These are phyloP conservation scores for Microchrysa polita DNA, from an alignment of 2,888 invertebrate species.

Conservation along the genomic window DNA sequence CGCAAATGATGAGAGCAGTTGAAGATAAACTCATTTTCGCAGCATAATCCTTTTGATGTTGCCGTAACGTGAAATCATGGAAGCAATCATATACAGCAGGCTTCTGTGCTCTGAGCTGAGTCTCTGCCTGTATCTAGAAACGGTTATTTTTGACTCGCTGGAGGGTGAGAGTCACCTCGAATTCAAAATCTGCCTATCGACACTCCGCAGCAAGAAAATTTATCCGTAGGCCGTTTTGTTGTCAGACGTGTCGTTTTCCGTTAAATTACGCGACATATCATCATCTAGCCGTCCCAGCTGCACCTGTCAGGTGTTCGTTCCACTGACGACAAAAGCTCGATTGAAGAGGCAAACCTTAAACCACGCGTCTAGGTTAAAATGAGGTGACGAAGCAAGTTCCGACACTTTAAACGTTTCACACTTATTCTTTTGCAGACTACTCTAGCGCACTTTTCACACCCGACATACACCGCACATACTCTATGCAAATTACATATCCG, in stretches of 20 bases:
- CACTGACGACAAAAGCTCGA: too few species aligned
- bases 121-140: background rate
- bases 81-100: conserved; percentile 33
- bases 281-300: background rate
- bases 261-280: background rate
- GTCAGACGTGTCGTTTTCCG: background rate
- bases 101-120: conserved; percentile 1
- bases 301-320: conserved; percentile 1
- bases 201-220: background rate
- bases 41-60: conserved; percentile 59
- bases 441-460: conserved; percentile 17
- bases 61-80: conserved; percentile 45
- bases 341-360: too few species aligned
- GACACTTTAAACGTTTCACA: background rate
- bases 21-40: conserved; percentile 62
- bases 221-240: background rate
- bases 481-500: background rate
- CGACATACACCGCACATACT: background rate
- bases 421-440: too few species aligned
- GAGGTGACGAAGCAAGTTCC: background rate
- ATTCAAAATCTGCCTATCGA: conserved; percentile 1
- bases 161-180: background rate
- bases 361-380: too few species aligned
- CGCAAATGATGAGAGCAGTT: conserved; percentile 58
- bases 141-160: too few species aligned